Base-by-base conservation (phyloP, 1,140 invertebrate genomes). In the Augochlora pura region DNA sequence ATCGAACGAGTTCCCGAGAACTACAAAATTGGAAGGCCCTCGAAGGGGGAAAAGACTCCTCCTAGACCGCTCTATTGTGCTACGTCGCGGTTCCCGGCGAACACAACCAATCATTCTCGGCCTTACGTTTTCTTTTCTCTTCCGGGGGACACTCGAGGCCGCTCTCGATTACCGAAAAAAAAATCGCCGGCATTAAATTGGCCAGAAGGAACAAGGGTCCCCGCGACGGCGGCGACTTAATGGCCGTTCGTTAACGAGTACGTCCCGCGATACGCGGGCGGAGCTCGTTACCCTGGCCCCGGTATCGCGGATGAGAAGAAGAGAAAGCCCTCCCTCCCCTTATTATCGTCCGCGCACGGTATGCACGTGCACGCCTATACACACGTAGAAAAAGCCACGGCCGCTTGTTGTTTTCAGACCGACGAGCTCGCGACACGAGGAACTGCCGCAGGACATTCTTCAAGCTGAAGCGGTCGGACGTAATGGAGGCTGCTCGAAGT, bases 401-500 rank as follows among this genome's bases (percentile, higher is more conserved):
- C n/a, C n/a, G n/a, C n/a, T 14, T 38, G 27, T 79, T 78, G 72
- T 63, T 89, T 86, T 67, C 87, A 93, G 92, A 66, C 92, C 91
- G 75, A 92, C 91, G 68, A 90, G 88, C 77, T 92, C 92, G 67
- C 88, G 86, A 86, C 81, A 74, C 69, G 91, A 92, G 69, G 81
- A 88, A 88, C 76, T 92, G 81, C 89, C 90, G 63, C 80, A 85
- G 83, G 91, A 92, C 84, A 88, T 92, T 88, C 73, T 81, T 70
- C 87, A 92, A 75, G 92, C 92, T 82, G 92, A 93, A 82, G 80
- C 88, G 81, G 85, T 87, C 80, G 92, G 91, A 86, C 90, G 86
- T 82, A 90, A 88, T 90, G 89, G 89, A 86, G 88, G 82, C 87
- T 93, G 92, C 81, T 88, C 86, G 78, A 91, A 90, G 87, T 92